These are phyloP conservation scores for Plagodis dolabraria DNA, from an alignment of 2,888 invertebrate genomes.

Conservation along the genomic window DNA sequence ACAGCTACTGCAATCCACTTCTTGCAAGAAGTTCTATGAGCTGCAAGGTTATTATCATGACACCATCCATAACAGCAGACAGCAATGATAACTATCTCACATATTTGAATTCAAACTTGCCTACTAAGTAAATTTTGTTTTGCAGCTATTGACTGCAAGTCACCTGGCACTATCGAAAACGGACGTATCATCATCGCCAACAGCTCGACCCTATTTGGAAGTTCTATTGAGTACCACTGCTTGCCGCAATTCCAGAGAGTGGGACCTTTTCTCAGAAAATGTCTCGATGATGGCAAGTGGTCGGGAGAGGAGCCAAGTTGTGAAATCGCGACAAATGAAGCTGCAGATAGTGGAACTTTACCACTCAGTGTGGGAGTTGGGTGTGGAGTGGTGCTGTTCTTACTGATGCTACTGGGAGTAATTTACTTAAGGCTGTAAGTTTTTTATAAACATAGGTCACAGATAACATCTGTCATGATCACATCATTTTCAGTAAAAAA, in stretches of 20 bases:
- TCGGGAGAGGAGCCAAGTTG: slow-evolving; percentile 94
- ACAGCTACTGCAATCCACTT: no score
- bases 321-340: slow-evolving; percentile 88
- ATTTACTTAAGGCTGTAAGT: slow-evolving; percentile 93
- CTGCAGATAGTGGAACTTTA: slow-evolving; percentile 88
- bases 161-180: slow-evolving; percentile 92
- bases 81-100: no score
- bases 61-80: no score
- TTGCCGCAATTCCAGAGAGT: slow-evolving; percentile 92
- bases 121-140: slow-evolving; percentile 21
- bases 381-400: slow-evolving; percentile 91
- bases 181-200: slow-evolving; percentile 94
- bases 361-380: slow-evolving; percentile 94
- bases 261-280: slow-evolving; percentile 93
- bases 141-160: slow-evolving; percentile 93
- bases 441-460: slow-evolving; percentile 5
- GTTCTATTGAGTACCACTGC: slow-evolving; percentile 95
- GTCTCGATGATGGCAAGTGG: slow-evolving; percentile 93
- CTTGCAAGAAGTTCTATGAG: no score
- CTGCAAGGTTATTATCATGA: no score
- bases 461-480: neutral
- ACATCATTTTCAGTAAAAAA: no score
- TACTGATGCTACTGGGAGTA: slow-evolving; percentile 91
- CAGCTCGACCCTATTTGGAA: slow-evolving; percentile 92
- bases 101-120: no score